phyloP scores from a whole-genome alignment of 53 echinoderm and acorn worm genomes.

The Henricia sp. region DNA sequence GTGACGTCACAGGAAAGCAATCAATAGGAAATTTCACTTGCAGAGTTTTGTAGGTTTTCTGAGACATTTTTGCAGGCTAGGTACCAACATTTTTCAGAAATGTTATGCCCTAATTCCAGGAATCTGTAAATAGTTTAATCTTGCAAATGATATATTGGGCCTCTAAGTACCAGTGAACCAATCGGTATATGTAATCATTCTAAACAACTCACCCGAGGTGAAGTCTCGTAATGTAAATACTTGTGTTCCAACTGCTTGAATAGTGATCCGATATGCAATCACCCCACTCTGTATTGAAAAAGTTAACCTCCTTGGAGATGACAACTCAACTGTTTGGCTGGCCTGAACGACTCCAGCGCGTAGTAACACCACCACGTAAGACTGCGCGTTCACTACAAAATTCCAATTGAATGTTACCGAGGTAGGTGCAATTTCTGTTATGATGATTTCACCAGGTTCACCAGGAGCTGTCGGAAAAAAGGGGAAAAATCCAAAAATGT shows the following conservation, averaged over 20 bases:
- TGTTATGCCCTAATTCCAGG: too few relatives aligned
- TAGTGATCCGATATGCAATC: neutral
- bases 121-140: too few relatives aligned
- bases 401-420: conserved; percentile 72
- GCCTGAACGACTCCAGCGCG: neutral
- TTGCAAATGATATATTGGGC: too few relatives aligned
- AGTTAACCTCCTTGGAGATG: neutral
- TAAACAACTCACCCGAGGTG: neutral
- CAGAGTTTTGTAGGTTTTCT: neutral
- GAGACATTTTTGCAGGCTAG: neutral
- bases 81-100: too few relatives aligned
- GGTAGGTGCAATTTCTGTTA: conserved; percentile 45
- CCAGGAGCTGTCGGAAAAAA: conserved; percentile 53
- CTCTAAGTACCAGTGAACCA: too few relatives aligned
- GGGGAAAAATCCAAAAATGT: neutral
- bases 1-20: too few relatives aligned
- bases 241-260: neutral
- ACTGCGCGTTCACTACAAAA: neutral
- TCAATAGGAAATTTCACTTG: neutral
- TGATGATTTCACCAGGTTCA: conserved; percentile 48
- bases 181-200: too few relatives aligned
- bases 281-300: neutral
- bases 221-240: neutral
- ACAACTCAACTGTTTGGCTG: neutral
- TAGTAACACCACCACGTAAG: neutral